A percentile compares a stretch with the other conserved stretches of the same genome.
phyloP scores from a whole-genome alignment of 1,140 invertebrate species.

The Apolygus lucorum region DNA sequence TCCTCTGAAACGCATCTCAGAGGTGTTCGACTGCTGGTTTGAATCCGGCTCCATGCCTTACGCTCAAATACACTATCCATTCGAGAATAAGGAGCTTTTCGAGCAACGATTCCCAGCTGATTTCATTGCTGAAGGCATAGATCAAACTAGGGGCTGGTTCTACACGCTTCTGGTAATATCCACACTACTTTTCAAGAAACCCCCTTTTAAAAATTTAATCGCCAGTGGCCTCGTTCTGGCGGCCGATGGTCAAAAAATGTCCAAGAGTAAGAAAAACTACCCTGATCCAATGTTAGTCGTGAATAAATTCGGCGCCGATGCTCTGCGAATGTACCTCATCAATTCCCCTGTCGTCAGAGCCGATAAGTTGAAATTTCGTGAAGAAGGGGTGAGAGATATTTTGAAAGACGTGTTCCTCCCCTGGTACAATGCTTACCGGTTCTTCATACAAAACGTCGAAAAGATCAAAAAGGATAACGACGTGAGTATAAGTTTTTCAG shows the following conservation, averaged over 20 bases:
- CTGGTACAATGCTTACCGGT: conserved; percentile 98
- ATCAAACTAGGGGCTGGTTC: conserved; percentile 96
- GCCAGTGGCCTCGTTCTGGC: conserved; percentile 92
- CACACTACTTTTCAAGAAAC: conserved; percentile 90
- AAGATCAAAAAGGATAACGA: conserved; percentile 13
- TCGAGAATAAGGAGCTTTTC: conserved; percentile 85
- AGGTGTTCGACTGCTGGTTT: conserved; percentile 99
- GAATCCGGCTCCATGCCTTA: conserved; percentile 99
- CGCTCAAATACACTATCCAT: conserved; percentile 94
- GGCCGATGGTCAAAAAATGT: conserved; percentile 98
- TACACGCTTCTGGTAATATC: conserved; percentile 95
- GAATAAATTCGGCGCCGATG: conserved; percentile 93
- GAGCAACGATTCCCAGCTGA: conserved; percentile 95
- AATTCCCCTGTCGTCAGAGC: conserved; percentile 97
- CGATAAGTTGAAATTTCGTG: conserved; percentile 93
- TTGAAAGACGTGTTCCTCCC: conserved; percentile 97
- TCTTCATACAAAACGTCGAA: conserved; percentile 59
- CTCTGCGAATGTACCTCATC: conserved; percentile 89
- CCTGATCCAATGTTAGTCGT: conserved; percentile 78
- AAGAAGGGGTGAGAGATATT: conserved; percentile 92
- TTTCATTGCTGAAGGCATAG: conserved; percentile 98
- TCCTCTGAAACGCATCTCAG: conserved; percentile 71
- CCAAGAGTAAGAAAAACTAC: conserved; percentile 98
- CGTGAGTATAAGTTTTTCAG: conserved; percentile 36
- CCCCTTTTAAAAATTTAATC: conserved; percentile 97